These are phyloP conservation scores for Philonicus albiceps DNA, from an alignment of 2,888 invertebrate species.

Conservation along the genomic window DNA sequence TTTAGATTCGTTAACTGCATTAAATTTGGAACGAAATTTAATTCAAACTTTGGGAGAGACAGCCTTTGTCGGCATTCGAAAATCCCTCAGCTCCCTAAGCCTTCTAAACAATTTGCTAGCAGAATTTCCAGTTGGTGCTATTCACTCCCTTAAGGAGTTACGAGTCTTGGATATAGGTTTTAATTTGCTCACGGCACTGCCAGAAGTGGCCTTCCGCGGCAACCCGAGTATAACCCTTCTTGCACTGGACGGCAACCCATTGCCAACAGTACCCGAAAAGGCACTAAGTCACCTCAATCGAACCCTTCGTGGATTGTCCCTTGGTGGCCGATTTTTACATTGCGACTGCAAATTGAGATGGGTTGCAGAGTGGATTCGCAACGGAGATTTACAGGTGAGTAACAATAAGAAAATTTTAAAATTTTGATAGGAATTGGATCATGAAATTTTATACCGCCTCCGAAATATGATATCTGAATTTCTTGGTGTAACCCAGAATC, in stretches of 20 bases:
- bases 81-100: constrained; percentile 86
- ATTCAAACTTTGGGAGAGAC: constrained; percentile 79
- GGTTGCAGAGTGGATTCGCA: constrained; percentile 90
- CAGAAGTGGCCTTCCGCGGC: constrained; percentile 79
- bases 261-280: constrained; percentile 81
- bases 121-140: constrained; percentile 84
- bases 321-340: constrained; percentile 86
- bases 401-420: no score
- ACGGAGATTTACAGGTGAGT: constrained; percentile 81
- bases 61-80: constrained; percentile 81
- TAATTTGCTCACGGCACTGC: constrained; percentile 84
- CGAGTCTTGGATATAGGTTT: constrained; percentile 92
- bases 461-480: no score
- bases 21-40: constrained; percentile 82
- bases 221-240: constrained; percentile 86
- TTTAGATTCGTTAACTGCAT: constrained; percentile 81
- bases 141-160: constrained; percentile 79
- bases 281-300: constrained; percentile 81
- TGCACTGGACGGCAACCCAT: constrained; percentile 90
- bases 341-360: constrained; percentile 89
- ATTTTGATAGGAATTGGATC: no score
- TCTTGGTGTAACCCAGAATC: no score
- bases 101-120: constrained; percentile 87
- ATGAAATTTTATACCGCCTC: no score
- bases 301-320: constrained; percentile 83